Conservation (phyloP, 2,113 vertebrate genomes). For the Prinia subflava region DNA sequence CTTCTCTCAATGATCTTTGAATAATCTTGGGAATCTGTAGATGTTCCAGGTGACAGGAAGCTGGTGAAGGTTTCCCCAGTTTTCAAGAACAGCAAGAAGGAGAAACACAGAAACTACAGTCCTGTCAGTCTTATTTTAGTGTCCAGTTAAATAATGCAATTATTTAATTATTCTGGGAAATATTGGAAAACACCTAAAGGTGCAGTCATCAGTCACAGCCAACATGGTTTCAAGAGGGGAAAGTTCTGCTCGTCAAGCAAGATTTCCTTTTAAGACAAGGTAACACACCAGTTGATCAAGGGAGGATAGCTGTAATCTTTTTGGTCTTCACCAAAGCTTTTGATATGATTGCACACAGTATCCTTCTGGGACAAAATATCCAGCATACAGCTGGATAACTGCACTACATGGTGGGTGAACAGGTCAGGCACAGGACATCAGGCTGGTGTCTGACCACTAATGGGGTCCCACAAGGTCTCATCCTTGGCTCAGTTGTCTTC, state of each 20-base stretch:
- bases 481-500: neutral
- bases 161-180: neutral
- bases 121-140: neutral
- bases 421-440: neutral
- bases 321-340: neutral
- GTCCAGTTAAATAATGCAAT: neutral
- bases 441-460: neutral
- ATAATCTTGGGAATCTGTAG: neutral
- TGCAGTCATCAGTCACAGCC: neutral
- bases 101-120: accelerated
- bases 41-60: neutral
- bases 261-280: neutral
- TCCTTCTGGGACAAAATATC: neutral
- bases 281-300: neutral
- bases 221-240: neutral
- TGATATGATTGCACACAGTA: neutral
- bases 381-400: neutral
- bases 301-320: neutral
- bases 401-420: accelerated
- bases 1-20: neutral
- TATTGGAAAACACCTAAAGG: neutral
- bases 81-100: neutral
- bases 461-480: neutral
- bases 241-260: neutral
- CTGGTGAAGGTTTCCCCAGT: neutral